phyloP scores from a whole-genome alignment of 1,140 invertebrate species.

The Drosophila melanogaster region Release_6_plus_ISO1_MT NT_033779.5:3348501-3349000 shows the following conservation, averaged over 20 bases:
- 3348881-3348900: conserved; percentile 19
- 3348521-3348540: background rate
- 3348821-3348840: conserved; percentile 83
- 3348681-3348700: conserved; percentile 77
- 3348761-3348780: conserved; percentile 5
- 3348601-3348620: conserved; percentile 6
- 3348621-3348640: conserved; percentile 2
- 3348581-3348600: conserved; percentile 2
- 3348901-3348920: conserved; percentile 68
- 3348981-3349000: conserved; percentile 15
- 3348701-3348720: conserved; percentile 79
- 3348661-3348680: conserved; percentile 34
- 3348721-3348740: conserved; percentile 65
- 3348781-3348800: conserved; percentile 28
- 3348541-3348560: background rate
- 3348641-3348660: background rate
- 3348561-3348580: background rate
- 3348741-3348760: conserved; percentile 45
- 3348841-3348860: conserved; percentile 53
- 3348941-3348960: conserved; percentile 54
- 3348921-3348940: conserved; percentile 34
- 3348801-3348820: conserved; percentile 80
- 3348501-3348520: background rate
- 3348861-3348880: background rate
- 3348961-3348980: conserved; percentile 25